Evolutionary conservation across 2,888 invertebrate genomes (phyloP), one percentile per base, ranked within the genome.

Genomic region (Dynastes hyllus): DNA sequence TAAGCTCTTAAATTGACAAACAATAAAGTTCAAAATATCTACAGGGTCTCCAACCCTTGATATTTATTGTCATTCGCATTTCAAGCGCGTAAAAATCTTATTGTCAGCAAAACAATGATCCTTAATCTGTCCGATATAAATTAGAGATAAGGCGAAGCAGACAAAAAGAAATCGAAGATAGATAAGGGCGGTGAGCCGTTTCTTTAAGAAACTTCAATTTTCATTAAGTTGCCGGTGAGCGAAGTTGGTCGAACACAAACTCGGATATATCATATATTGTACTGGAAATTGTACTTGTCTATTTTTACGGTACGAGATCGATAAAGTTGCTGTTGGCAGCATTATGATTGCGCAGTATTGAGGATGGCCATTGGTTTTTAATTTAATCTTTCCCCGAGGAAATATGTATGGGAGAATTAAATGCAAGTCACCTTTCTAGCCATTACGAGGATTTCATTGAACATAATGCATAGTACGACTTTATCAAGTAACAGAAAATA

Each of bases 201-300:
- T 76, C 76, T 65, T 63, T 50, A 65, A 53, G 65, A 76, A 45
- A 65, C 45, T 76, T 76, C 53, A 76, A 66, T 67, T 76, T 66
- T 76, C 63, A 66, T 67, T 66, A 67, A 76, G 27, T 61, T 73
- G 32, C 22, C 58, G 58, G 37, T 40, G 45, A 73, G 40, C 37
- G 40, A 40, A 58, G 11, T 40, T 16, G 40, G 66, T 45, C 67
- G 11, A 50, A 67, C n/a, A 45, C 16, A 22, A 45, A 6, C 9
- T 22, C 27, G 50, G 11, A 45, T 67, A 8, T 67, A 11, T 13
- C 63, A 9, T 22, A 50, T 67, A 27, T 22, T 50, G n/a, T 22
- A 50, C 27, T 45, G 50, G 45, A 65, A 29, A 65, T 40, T 4
- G 65, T 13, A 22, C 53, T 45, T 45, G 32, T 45, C 67, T 45